phyloP scores from a whole-genome alignment of 2,113 vertebrate species.

The Nicator chloris region DNA sequence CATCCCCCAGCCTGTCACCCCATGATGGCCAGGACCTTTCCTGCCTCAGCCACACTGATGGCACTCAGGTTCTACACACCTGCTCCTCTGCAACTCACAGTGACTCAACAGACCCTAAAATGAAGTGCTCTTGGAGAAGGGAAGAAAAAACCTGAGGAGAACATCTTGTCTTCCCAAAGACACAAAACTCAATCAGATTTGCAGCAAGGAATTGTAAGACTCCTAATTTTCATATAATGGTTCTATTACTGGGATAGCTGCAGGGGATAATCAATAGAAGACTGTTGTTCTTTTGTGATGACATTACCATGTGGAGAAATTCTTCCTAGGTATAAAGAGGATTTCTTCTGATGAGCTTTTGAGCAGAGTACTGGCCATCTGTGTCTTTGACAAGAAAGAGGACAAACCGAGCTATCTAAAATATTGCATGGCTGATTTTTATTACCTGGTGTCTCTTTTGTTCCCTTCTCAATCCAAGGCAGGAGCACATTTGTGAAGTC shows the following conservation, averaged over 20 bases:
- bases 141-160: background rate
- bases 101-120: background rate
- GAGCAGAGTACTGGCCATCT: conserved; percentile 4
- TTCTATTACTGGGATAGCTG: conserved; percentile 6
- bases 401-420: conserved; percentile 47
- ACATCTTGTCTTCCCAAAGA: background rate
- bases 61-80: background rate
- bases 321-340: conserved; percentile 26
- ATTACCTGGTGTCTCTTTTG: conserved; percentile 1
- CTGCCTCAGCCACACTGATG: background rate
- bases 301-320: conserved; percentile 40
- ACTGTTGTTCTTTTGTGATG: conserved; percentile 45
- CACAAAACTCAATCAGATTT: conserved; percentile 11
- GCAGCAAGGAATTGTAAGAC: background rate
- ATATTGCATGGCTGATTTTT: conserved; percentile 2
- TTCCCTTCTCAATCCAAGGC: conserved; percentile 30
- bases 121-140: background rate
- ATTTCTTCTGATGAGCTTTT: conserved; percentile 41
- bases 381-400: conserved; percentile 25
- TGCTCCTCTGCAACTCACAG: background rate
- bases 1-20: background rate
- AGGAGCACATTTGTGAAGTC: background rate
- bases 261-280: conserved; percentile 38
- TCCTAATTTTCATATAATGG: background rate
- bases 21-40: background rate